Evolutionary conservation across 92 coral and sea anemone genomes (phyloP).

Genomic region (Phenganax stokvisi): DNA sequence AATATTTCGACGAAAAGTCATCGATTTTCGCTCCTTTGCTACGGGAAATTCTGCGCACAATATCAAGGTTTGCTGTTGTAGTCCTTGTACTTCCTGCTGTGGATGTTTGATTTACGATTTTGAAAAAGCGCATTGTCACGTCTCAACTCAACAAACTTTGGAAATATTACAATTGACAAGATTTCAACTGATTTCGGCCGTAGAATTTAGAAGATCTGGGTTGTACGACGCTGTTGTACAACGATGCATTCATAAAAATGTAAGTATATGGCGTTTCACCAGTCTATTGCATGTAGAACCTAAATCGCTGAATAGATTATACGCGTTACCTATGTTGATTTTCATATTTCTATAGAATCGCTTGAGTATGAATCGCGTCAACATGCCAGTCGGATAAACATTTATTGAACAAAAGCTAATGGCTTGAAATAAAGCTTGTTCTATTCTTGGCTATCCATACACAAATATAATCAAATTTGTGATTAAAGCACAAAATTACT

Average conservation of each 20-base stretch:
- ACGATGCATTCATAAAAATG: neutral
- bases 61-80: neutral
- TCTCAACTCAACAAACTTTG: neutral
- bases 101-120: constrained; percentile 13
- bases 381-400: too few relatives aligned
- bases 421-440: too few relatives aligned
- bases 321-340: too few relatives aligned
- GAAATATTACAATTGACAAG: neutral
- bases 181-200: neutral
- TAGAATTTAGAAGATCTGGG: neutral
- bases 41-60: neutral
- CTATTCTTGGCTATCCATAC: too few relatives aligned
- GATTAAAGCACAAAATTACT: too few relatives aligned
- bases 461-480: too few relatives aligned
- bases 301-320: too few relatives aligned
- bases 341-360: too few relatives aligned
- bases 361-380: too few relatives aligned
- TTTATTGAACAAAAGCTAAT: too few relatives aligned
- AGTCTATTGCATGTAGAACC: neutral
- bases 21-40: neutral
- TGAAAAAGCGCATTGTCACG: neutral
- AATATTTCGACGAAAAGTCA: neutral
- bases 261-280: neutral
- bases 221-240: neutral
- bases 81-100: neutral